Conservation (phyloP, 92 coral and sea anemone species). For the Porites lobata region DNA sequence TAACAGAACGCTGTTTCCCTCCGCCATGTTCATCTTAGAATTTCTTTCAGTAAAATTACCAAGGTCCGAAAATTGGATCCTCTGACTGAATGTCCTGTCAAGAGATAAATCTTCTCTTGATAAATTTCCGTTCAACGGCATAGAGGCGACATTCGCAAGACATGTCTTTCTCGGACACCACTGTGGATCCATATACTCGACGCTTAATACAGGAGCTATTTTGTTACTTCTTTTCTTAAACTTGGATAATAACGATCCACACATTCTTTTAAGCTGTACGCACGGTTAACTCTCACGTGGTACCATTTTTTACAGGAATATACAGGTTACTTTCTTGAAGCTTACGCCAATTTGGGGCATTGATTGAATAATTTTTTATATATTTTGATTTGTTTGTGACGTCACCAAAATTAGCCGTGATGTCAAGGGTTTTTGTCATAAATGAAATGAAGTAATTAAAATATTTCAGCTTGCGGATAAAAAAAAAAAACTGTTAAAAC, state of each 20-base stretch:
- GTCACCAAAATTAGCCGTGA: background rate
- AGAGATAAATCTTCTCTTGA: background rate
- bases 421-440: background rate
- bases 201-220: background rate
- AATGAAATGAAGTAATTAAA: background rate
- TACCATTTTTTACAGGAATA: background rate
- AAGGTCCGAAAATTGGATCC: too few species aligned
- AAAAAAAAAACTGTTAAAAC: too few species aligned
- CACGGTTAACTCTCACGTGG: background rate
- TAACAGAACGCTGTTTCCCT: background rate
- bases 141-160: background rate
- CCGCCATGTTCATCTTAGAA: background rate
- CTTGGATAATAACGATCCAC: slow-evolving; percentile 40
- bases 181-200: background rate
- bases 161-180: background rate
- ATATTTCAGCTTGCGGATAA: too few species aligned
- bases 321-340: background rate
- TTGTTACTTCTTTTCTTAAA: background rate
- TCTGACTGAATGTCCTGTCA: too few species aligned
- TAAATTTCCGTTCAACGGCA: background rate
- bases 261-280: background rate
- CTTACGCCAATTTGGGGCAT: background rate
- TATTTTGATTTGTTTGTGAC: background rate
- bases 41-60: background rate
- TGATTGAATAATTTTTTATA: background rate